Percentiles rank a stretch among this genome's conserved stretches.
Evolutionary conservation across 2,113 vertebrate genomes (phyloP).

Genomic region (Pachyramphus minor): DNA sequence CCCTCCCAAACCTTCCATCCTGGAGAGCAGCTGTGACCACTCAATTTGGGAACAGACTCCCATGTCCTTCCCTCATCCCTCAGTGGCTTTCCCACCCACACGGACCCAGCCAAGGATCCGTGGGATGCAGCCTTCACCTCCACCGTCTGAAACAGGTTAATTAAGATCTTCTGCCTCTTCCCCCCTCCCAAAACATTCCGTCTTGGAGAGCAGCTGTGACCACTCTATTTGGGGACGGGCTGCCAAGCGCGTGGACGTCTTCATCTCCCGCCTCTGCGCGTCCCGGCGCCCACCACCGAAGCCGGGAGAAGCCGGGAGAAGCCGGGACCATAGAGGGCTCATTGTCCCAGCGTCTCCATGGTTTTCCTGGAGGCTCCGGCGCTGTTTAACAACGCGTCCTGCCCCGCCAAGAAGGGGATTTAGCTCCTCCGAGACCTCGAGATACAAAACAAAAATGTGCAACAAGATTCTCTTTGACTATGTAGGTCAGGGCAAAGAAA

Average conservation of each 20-base stretch:
- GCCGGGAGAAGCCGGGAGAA: neutral
- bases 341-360: constrained; percentile 56
- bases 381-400: constrained; percentile 62
- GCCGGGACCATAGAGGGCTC: constrained; percentile 20
- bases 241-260: constrained; percentile 40
- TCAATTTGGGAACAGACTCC: constrained; percentile 6
- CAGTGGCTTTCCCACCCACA: neutral
- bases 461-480: constrained; percentile 67
- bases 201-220: neutral
- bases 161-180: neutral
- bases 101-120: fast-evolving
- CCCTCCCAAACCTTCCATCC: neutral
- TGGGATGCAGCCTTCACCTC: neutral
- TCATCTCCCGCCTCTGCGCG: neutral
- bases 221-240: neutral
- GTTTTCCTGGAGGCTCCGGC: constrained; percentile 19
- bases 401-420: constrained; percentile 54
- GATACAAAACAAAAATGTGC: constrained; percentile 65
- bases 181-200: neutral
- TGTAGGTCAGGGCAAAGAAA: constrained; percentile 67
- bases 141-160: neutral
- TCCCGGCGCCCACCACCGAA: neutral
- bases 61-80: neutral
- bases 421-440: constrained; percentile 55
- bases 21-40: neutral